Conservation (phyloP, 2,797 vertebrate genomes). For the Notolabrus celidotus region DNA sequence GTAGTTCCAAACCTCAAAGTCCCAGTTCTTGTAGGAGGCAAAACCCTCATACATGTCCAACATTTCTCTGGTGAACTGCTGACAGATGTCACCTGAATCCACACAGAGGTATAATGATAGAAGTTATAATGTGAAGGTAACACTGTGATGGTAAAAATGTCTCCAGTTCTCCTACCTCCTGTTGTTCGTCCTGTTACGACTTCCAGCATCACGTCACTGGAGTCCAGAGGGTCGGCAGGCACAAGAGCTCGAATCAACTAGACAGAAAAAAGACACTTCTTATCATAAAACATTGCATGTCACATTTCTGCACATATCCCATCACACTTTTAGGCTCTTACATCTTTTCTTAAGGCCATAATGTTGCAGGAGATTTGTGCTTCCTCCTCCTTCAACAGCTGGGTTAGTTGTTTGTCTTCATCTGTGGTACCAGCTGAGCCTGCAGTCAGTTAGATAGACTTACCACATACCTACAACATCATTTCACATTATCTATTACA, state of each 20-base stretch:
- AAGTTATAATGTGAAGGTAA: neutral
- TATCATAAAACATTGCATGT: neutral
- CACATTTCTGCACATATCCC: neutral
- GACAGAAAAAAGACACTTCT: slow-evolving; percentile 7
- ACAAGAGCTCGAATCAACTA: slow-evolving; percentile 90
- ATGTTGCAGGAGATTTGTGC: slow-evolving; percentile 80
- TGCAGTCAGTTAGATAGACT: too few relatives aligned
- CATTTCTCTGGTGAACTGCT: slow-evolving; percentile 95
- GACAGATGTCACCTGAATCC: slow-evolving; percentile 94
- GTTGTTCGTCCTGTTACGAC: slow-evolving; percentile 95
- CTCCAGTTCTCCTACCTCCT: slow-evolving; percentile 85
- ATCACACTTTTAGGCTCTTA: slow-evolving; percentile 57
- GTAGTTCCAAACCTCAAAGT: slow-evolving; percentile 91
- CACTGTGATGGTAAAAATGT: too few relatives aligned
- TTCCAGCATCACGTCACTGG: slow-evolving; percentile 89
- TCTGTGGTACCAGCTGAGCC: slow-evolving; percentile 70
- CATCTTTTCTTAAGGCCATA: slow-evolving; percentile 82
- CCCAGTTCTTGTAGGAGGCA: slow-evolving; percentile 89
- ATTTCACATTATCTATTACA: too few relatives aligned
- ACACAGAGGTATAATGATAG: neutral
- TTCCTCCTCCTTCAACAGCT: slow-evolving; percentile 91
- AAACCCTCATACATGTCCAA: slow-evolving; percentile 96
- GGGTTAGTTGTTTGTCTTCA: slow-evolving; percentile 87
- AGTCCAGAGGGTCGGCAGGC: slow-evolving; percentile 88
- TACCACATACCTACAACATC: too few relatives aligned